Conservation (phyloP, 2,113 vertebrate genomes). For the Oostethus manadensis region DNA sequence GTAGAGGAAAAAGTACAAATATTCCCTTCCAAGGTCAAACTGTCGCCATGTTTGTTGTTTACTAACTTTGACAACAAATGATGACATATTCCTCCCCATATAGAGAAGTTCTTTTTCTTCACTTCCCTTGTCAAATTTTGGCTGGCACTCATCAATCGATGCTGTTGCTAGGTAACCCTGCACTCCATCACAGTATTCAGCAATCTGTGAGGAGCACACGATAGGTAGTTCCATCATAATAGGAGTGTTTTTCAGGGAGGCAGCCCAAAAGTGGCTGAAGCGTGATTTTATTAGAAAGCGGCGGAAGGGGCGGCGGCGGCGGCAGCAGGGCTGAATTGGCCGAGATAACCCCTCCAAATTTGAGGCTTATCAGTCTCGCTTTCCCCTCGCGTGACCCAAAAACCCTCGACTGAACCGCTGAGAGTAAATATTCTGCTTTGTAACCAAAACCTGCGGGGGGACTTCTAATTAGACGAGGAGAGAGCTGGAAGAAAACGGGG, state of each 20-base stretch:
- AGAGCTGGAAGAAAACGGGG: conserved; percentile 11
- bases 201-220: conserved; percentile 9
- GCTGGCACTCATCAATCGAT: conserved; percentile 21
- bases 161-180: conserved; percentile 58
- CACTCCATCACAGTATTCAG: conserved; percentile 29
- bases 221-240: neutral
- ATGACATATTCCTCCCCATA: no score
- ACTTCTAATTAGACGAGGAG: conserved; percentile 58
- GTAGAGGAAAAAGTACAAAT: no score
- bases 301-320: neutral
- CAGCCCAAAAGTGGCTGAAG: conserved; percentile 3
- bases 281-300: conserved; percentile 11
- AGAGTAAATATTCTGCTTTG: conserved; percentile 51
- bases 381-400: conserved; percentile 49
- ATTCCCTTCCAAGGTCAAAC: no score
- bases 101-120: no score
- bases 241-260: neutral
- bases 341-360: conserved; percentile 19
- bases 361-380: conserved; percentile 15
- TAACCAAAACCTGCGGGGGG: conserved; percentile 51
- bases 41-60: no score
- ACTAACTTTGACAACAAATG: no score
- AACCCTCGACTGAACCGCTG: conserved; percentile 61
- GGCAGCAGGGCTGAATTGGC: conserved; percentile 24
- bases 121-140: conserved; percentile 9